Evolutionary conservation across 2,797 vertebrate species (phyloP).

Genomic region (Mycteria americana): DNA sequence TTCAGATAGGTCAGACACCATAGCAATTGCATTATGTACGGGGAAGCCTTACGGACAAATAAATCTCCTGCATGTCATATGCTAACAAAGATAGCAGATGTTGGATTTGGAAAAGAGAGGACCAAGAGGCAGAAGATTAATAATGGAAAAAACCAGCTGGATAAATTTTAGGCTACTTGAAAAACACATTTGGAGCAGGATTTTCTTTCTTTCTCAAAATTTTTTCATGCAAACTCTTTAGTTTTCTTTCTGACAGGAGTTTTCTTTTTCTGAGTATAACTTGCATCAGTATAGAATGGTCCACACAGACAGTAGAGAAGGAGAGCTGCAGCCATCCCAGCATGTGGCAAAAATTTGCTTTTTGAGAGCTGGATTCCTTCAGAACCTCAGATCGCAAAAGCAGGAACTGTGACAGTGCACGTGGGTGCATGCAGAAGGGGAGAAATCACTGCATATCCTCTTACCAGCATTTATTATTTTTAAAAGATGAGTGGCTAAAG

Average conservation of each 20-base stretch:
- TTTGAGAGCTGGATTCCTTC: not conserved
- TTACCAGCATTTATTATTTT: not conserved
- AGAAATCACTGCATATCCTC: not conserved
- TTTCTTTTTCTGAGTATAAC: not conserved
- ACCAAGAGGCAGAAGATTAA: conserved; percentile 1
- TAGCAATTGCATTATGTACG: not conserved
- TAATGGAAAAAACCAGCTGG: not conserved
- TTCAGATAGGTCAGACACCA: not conserved
- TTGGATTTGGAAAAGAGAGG: not conserved
- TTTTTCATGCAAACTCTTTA: not conserved
- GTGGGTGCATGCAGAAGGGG: not conserved
- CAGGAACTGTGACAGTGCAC: not conserved
- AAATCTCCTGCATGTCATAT: not conserved
- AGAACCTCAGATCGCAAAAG: not conserved
- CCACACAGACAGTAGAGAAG: not conserved
- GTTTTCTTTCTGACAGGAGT: not conserved
- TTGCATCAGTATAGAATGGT: not conserved
- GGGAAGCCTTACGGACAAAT: not conserved
- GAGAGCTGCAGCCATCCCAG: not conserved
- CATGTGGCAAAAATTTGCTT: not conserved
- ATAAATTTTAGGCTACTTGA: not conserved
- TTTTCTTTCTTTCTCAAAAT: not conserved
- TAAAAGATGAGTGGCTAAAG: not conserved
- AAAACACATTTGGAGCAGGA: not conserved
- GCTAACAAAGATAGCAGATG: conserved; percentile 30